A percentile compares a stretch with the other conserved stretches of the same genome.
Conservation (phyloP, 2,113 vertebrate species). For the Sinocyclocheilus anophthalmus region DNA sequence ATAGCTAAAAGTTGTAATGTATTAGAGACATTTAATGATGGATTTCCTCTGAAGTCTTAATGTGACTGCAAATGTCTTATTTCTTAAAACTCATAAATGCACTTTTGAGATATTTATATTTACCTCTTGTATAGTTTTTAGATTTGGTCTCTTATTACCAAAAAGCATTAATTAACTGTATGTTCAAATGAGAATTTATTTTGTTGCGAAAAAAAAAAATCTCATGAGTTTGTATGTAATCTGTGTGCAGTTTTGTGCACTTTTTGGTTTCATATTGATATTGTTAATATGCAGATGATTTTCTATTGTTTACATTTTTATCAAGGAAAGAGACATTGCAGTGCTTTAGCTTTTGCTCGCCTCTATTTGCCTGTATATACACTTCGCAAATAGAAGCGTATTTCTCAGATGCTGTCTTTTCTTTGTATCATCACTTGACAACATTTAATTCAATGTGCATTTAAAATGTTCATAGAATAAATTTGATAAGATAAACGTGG, state of each 20-base stretch:
- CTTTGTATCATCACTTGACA: constrained; percentile 11
- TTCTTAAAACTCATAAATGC: constrained; percentile 62
- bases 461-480: background rate
- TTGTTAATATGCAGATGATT: constrained; percentile 35
- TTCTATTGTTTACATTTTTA: constrained; percentile 67
- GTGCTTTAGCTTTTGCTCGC: constrained; percentile 55
- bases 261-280: constrained; percentile 3
- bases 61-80: constrained; percentile 69
- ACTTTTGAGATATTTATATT: constrained; percentile 63
- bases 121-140: constrained; percentile 33
- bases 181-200: background rate
- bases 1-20: background rate
- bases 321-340: constrained; percentile 50
- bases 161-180: background rate
- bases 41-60: constrained; percentile 68
- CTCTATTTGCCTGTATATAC: constrained; percentile 69
- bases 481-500: constrained; percentile 24
- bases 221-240: background rate
- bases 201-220: background rate
- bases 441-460: constrained; percentile 31
- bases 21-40: background rate
- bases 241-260: constrained; percentile 13
- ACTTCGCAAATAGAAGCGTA: constrained; percentile 37
- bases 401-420: constrained; percentile 15
- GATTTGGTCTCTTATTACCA: constrained; percentile 35